phyloP scores from a whole-genome alignment of 2,113 vertebrate genomes.

The Fulica atra region DNA sequence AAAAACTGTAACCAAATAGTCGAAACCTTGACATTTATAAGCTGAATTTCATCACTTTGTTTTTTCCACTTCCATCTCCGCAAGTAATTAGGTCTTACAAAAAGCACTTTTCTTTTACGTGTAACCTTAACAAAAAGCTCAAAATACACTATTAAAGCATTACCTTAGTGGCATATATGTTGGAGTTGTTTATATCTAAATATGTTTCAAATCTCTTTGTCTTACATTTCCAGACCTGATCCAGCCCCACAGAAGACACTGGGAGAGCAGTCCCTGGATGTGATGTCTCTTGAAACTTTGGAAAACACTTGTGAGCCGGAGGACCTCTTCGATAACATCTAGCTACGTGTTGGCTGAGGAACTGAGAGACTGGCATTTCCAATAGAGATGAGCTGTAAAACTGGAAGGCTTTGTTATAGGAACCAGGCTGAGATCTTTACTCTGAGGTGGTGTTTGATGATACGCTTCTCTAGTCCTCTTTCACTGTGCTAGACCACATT shows the following conservation, averaged over 20 bases:
- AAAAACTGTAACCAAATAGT: neutral
- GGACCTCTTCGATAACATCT: slow-evolving; percentile 87
- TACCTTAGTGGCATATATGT: neutral
- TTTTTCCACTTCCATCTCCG: neutral
- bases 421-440: neutral
- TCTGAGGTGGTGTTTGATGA: neutral
- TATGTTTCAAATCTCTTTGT: neutral
- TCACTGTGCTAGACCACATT: neutral
- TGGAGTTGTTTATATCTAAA: neutral
- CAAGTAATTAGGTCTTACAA: neutral
- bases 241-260: slow-evolving; percentile 35
- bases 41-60: neutral
- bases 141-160: neutral
- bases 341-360: neutral
- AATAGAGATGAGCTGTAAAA: neutral
- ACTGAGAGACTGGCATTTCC: neutral
- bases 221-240: slow-evolving; percentile 68
- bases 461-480: neutral
- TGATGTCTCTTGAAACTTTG: slow-evolving; percentile 69
- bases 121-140: neutral
- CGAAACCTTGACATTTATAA: neutral
- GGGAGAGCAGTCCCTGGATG: slow-evolving; percentile 58
- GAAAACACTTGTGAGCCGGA: slow-evolving; percentile 75
- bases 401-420: neutral
- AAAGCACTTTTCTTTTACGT: neutral